These are phyloP conservation scores for Semibalanus balanoides DNA, from an alignment of 1,140 invertebrate species.

Conservation along the genomic window DNA sequence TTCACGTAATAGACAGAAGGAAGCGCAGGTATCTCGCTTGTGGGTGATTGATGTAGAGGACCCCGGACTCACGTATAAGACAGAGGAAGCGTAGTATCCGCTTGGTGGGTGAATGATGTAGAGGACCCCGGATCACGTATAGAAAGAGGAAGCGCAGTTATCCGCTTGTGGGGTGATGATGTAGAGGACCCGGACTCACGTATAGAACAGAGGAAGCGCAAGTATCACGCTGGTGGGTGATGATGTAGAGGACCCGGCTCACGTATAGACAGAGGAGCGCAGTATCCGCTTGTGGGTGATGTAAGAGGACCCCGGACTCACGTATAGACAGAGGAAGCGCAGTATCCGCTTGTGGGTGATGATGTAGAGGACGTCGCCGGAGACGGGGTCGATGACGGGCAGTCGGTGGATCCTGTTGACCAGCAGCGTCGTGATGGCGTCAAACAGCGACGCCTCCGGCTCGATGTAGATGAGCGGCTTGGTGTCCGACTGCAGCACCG, in stretches of 20 bases:
- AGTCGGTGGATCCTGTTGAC: slow-evolving; percentile 90
- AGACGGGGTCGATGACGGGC: slow-evolving; percentile 86
- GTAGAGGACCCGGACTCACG: too few relatives aligned
- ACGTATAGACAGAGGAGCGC: too few relatives aligned
- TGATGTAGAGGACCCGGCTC: too few relatives aligned
- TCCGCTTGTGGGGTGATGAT: too few relatives aligned
- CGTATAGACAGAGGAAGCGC: slow-evolving; percentile 95
- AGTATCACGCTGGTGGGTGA: too few relatives aligned
- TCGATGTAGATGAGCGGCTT: slow-evolving; percentile 71
- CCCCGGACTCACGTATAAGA: slow-evolving; percentile 98
- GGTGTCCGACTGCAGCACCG: slow-evolving; percentile 62
- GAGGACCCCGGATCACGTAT: slow-evolving; percentile 78
- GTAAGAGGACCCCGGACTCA: too few relatives aligned
- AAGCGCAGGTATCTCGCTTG: too few relatives aligned
- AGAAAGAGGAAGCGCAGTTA: too few relatives aligned
- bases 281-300: too few relatives aligned
- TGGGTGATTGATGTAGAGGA: too few relatives aligned
- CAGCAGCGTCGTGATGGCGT: slow-evolving; percentile 82
- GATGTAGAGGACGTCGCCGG: slow-evolving; percentile 96
- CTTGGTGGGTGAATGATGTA: slow-evolving; percentile 98
- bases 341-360: slow-evolving; percentile 97
- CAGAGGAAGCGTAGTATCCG: slow-evolving; percentile 95
- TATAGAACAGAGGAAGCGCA: too few relatives aligned
- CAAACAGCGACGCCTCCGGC: slow-evolving; percentile 77
- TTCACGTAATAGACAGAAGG: too few relatives aligned